Conservation (phyloP, 1,140 invertebrate species). For the Leptinotarsa lineolata region DNA sequence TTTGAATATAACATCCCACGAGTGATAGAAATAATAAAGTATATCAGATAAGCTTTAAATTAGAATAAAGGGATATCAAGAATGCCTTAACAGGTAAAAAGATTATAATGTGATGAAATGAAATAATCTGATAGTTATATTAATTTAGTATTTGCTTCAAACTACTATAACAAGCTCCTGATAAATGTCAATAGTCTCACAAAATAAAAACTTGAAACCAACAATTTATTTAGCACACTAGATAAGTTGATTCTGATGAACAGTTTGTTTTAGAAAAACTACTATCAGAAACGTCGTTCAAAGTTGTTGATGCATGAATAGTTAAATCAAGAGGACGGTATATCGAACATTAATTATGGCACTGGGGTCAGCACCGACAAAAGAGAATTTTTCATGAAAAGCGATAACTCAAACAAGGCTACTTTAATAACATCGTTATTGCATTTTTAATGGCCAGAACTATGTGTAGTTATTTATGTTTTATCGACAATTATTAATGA, state of each 20-base stretch:
- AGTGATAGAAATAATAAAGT: too few relatives aligned
- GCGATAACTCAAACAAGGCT: constrained; percentile 14
- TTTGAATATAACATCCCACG: too few relatives aligned
- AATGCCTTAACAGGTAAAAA: too few relatives aligned
- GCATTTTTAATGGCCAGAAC: constrained; percentile 15
- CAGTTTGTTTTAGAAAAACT: background rate
- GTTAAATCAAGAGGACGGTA: constrained; percentile 14
- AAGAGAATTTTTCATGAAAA: constrained; percentile 4
- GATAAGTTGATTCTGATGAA: background rate
- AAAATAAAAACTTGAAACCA: background rate
- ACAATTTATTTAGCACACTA: background rate
- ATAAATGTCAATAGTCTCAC: too few relatives aligned
- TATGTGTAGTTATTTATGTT: constrained; percentile 17
- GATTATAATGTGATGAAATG: too few relatives aligned
- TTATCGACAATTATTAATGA: constrained; percentile 13
- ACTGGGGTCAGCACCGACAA: constrained; percentile 16
- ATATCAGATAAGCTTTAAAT: too few relatives aligned
- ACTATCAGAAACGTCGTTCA: background rate
- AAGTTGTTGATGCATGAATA: constrained; percentile 5
- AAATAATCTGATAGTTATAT: too few relatives aligned
- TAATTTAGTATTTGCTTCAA: too few relatives aligned
- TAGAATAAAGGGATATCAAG: too few relatives aligned
- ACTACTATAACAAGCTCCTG: too few relatives aligned
- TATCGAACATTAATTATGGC: constrained; percentile 5
- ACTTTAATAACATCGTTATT: constrained; percentile 11